Percentiles rank a stretch among this genome's conserved stretches.
phyloP scores from a whole-genome alignment of 2,113 vertebrate genomes.

The Microcebus griseorufus region DNA sequence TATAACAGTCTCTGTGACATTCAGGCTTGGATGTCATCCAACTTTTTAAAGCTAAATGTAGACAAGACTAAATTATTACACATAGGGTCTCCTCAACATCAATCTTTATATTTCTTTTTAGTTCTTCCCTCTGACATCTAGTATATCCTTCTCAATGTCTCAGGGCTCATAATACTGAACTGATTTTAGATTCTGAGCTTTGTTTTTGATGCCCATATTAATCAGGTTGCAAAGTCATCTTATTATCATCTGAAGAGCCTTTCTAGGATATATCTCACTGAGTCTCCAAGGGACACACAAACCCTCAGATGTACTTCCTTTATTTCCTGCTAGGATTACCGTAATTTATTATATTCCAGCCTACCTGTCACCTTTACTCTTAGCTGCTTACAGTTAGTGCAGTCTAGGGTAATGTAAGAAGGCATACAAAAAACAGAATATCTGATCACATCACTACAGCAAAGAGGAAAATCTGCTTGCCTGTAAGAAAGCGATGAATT shows the following conservation, averaged over 20 bases:
- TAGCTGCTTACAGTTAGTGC: slow-evolving; percentile 69
- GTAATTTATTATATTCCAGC: slow-evolving; percentile 80
- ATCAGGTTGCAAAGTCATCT: slow-evolving; percentile 74
- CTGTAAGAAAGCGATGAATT: slow-evolving; percentile 60
- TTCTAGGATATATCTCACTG: slow-evolving; percentile 69
- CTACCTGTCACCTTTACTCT: slow-evolving; percentile 81
- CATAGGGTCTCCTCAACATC: slow-evolving; percentile 36
- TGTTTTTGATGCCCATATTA: slow-evolving; percentile 78
- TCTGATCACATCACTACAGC: slow-evolving; percentile 75
- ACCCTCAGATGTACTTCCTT: slow-evolving; percentile 62
- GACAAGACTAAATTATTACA: slow-evolving; percentile 58
- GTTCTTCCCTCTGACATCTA: slow-evolving; percentile 62
- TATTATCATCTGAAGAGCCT: slow-evolving; percentile 72
- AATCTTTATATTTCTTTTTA: slow-evolving; percentile 53
- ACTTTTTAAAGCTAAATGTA: slow-evolving; percentile 57
- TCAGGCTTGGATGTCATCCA: slow-evolving; percentile 58
- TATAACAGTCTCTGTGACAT: slow-evolving; percentile 43
- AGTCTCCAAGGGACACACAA: slow-evolving; percentile 71
- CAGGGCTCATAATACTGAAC: slow-evolving; percentile 61
- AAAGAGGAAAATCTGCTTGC: slow-evolving; percentile 70
- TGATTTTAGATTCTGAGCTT: slow-evolving; percentile 60
- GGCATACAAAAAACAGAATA: slow-evolving; percentile 71
- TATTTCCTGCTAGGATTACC: slow-evolving; percentile 79
- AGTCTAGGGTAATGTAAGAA: slow-evolving; percentile 75
- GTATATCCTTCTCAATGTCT: slow-evolving; percentile 35